Evolutionary conservation across 1,140 invertebrate species (phyloP).

Genomic region (fruit fly (Drosophila melanogaster)): Release_6_plus_ISO1_MT NT_033779.5:14727001-14727500

Average conservation of each 20-base stretch:
- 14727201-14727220: not conserved
- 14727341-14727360: not conserved
- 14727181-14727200: not conserved
- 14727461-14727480: not conserved
- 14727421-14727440: not conserved
- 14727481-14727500: not conserved
- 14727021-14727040: constrained; percentile 22
- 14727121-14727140: not conserved
- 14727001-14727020: constrained; percentile 16
- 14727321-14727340: not conserved
- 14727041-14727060: not conserved
- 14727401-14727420: constrained; percentile 22
- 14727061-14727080: not conserved
- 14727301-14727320: not conserved
- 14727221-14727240: not conserved
- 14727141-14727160: constrained; percentile 1
- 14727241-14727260: not conserved
- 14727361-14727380: not conserved
- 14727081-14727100: constrained; percentile 7
- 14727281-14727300: constrained; percentile 21
- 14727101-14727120: not conserved
- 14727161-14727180: constrained; percentile 25
- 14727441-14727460: not conserved
- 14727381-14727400: constrained; percentile 6
- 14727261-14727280: not conserved